These are phyloP conservation scores for Salmo trutta DNA, from an alignment of 2,797 vertebrate species.

Conservation along the genomic window DNA sequence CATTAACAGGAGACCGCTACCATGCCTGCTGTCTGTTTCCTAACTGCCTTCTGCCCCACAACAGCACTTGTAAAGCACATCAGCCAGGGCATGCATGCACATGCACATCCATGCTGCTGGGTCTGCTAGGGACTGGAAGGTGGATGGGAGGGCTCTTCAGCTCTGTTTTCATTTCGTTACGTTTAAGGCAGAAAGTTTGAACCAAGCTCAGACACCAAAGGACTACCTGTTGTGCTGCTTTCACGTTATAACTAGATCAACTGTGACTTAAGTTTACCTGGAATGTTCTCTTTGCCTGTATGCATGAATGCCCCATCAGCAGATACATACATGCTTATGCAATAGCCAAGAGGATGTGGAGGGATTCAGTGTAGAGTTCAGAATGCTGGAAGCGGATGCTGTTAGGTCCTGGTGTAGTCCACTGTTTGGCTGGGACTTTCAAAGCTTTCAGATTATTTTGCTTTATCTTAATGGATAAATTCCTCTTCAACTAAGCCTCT, in stretches of 20 bases:
- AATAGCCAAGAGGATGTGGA: conserved; percentile 70
- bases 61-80: conserved; percentile 76
- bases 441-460: conserved; percentile 24
- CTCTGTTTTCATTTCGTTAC: conserved; percentile 29
- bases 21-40: conserved; percentile 54
- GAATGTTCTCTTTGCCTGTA: conserved; percentile 70
- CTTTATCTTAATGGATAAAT: conserved; percentile 26
- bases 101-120: conserved; percentile 52
- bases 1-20: conserved; percentile 52
- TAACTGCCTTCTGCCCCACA: conserved; percentile 68
- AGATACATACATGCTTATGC: conserved; percentile 75
- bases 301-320: conserved; percentile 58
- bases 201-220: conserved; percentile 82
- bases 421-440: conserved; percentile 52
- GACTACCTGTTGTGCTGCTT: conserved; percentile 81
- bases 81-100: conserved; percentile 57
- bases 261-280: conserved; percentile 81
- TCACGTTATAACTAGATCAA: conserved; percentile 80
- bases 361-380: conserved; percentile 57
- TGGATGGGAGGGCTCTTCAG: conserved; percentile 36
- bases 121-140: conserved; percentile 40
- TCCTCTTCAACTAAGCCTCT: conserved; percentile 46
- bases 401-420: conserved; percentile 66
- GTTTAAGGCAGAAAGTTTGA: conserved; percentile 55
- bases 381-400: conserved; percentile 63